Evolutionary conservation across 2,113 vertebrate species (phyloP).

Genomic region (Chunga burmeisteri): DNA sequence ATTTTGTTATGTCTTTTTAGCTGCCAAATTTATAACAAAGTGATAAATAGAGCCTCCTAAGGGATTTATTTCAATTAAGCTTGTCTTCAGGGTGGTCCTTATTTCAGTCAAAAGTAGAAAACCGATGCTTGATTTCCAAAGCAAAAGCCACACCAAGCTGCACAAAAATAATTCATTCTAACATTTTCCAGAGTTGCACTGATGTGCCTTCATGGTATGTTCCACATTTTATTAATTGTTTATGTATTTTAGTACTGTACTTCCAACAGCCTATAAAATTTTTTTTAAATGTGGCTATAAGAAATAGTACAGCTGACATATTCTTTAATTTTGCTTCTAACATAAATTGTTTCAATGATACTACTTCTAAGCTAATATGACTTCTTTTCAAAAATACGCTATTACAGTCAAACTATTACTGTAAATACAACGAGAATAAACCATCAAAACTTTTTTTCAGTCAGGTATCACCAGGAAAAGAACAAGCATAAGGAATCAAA

Average conservation of each 20-base stretch:
- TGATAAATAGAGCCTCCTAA: conserved; percentile 61
- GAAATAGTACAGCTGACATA: conserved; percentile 36
- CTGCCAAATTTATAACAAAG: conserved; percentile 66
- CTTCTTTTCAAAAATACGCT: neutral
- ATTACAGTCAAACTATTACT: neutral
- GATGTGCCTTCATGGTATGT: conserved; percentile 35
- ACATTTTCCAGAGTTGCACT: conserved; percentile 64
- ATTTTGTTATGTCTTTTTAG: conserved; percentile 56
- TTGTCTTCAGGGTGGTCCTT: conserved; percentile 74
- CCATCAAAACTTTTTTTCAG: neutral
- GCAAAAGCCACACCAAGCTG: conserved; percentile 55
- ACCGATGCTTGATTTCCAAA: conserved; percentile 71
- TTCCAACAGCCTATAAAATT: conserved; percentile 42
- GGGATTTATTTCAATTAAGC: conserved; percentile 66
- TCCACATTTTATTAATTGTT: conserved; percentile 69
- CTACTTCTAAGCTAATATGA: conserved; percentile 25
- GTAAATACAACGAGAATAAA: neutral
- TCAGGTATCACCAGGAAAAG: neutral
- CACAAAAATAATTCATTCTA: conserved; percentile 69
- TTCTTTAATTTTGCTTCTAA: conserved; percentile 30
- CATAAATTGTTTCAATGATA: neutral
- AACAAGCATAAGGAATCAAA: neutral
- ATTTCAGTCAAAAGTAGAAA: conserved; percentile 71
- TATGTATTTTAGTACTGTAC: conserved; percentile 50
- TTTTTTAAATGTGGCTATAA: conserved; percentile 41